Conservation (phyloP, 2,888 invertebrate genomes). For the Spatulosminthurus flaviceps region DNA sequence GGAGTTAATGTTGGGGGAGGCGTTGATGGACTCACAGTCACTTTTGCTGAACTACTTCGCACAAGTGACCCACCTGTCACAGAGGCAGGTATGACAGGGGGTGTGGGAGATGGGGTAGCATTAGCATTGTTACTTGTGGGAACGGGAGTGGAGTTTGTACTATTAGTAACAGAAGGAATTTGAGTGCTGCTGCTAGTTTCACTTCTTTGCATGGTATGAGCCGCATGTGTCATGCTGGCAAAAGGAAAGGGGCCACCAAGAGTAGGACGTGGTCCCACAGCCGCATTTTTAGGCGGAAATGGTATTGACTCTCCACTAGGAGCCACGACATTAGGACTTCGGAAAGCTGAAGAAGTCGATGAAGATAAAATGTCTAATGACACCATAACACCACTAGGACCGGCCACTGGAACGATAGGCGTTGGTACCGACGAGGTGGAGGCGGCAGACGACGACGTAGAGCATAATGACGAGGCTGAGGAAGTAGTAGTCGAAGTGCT, state of each 20-base stretch:
- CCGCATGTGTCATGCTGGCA: slow-evolving; percentile 88
- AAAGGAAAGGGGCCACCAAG: slow-evolving; percentile 79
- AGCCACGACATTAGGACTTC: slow-evolving; percentile 84
- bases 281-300: slow-evolving; percentile 63
- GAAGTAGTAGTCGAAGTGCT: slow-evolving; percentile 65
- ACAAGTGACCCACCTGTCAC: slow-evolving; percentile 39
- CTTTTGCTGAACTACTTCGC: slow-evolving; percentile 24
- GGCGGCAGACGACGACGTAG: slow-evolving; percentile 39
- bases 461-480: slow-evolving; percentile 63
- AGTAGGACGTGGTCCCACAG: slow-evolving; percentile 69
- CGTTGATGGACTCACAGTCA: slow-evolving; percentile 46
- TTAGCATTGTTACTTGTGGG: slow-evolving; percentile 40
- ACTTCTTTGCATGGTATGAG: slow-evolving; percentile 83
- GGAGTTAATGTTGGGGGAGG: slow-evolving; percentile 12
- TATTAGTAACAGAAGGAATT: slow-evolving; percentile 56
- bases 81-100: slow-evolving; percentile 42
- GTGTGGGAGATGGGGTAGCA: slow-evolving; percentile 37
- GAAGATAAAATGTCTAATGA: slow-evolving; percentile 56
- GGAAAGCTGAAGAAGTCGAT: slow-evolving; percentile 65
- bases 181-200: slow-evolving; percentile 65
- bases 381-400: slow-evolving; percentile 57
- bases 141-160: slow-evolving; percentile 56
- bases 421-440: slow-evolving; percentile 39
- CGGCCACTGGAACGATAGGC: slow-evolving; percentile 48
- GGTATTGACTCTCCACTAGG: slow-evolving; percentile 66